Percentiles rank a stretch among this genome's conserved stretches.
phyloP scores from a whole-genome alignment of 2,888 invertebrate genomes.

The Pomacea canaliculata region DNA sequence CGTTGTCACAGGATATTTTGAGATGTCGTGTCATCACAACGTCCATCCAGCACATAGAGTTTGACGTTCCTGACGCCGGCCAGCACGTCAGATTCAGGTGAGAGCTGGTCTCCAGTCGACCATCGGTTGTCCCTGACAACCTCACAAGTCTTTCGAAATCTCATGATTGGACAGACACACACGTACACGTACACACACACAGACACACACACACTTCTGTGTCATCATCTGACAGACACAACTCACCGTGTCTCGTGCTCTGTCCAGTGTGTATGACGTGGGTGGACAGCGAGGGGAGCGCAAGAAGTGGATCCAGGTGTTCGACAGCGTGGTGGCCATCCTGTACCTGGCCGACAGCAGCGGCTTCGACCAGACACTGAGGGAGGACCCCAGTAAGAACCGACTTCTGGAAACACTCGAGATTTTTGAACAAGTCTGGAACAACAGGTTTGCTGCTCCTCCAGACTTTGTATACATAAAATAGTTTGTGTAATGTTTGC shows the following conservation, averaged over 20 bases:
- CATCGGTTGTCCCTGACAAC: neutral
- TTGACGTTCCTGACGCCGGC: slow-evolving; percentile 56
- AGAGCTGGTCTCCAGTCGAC: neutral
- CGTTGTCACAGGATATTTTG: slow-evolving; percentile 77
- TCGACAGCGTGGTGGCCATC: slow-evolving; percentile 85
- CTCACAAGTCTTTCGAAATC: neutral
- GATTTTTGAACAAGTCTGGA: slow-evolving; percentile 83
- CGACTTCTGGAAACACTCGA: slow-evolving; percentile 80
- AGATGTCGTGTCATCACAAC: slow-evolving; percentile 77
- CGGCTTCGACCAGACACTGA: slow-evolving; percentile 82
- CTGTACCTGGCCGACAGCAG: slow-evolving; percentile 85
- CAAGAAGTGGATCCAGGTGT: slow-evolving; percentile 87
- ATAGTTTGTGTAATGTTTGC: no score
- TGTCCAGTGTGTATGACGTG: slow-evolving; percentile 81
- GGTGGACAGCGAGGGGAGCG: slow-evolving; percentile 86
- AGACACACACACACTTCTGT: no score
- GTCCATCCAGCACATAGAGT: slow-evolving; percentile 62
- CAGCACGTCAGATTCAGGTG: slow-evolving; percentile 60
- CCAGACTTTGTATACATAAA: no score
- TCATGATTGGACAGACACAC: neutral
- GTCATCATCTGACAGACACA: neutral
- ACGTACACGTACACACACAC: neutral
- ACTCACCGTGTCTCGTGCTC: neutral
- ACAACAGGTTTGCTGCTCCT: slow-evolving; percentile 75
- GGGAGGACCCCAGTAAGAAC: slow-evolving; percentile 81